These are phyloP conservation scores for Melanotus villosus DNA, from an alignment of 2,888 invertebrate genomes.

Conservation along the genomic window DNA sequence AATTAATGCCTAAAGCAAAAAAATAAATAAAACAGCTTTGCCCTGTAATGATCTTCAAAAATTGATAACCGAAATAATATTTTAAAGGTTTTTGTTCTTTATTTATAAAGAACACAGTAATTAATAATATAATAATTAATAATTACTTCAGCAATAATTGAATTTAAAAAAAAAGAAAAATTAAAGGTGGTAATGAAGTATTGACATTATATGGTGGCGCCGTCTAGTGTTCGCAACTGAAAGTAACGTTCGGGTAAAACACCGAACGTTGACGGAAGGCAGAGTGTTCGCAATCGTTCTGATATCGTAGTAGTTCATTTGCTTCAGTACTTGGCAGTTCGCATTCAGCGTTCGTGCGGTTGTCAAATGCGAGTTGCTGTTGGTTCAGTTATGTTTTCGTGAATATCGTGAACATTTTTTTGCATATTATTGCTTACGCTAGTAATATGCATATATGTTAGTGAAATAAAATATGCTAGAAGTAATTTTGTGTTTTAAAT, in stretches of 20 bases:
- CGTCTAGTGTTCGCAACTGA: neutral
- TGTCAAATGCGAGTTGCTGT: slow-evolving; percentile 61
- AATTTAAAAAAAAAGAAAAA: neutral
- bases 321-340: slow-evolving; percentile 64
- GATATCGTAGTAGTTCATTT: slow-evolving; percentile 50
- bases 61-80: no score
- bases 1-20: no score
- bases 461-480: slow-evolving; percentile 63
- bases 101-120: no score
- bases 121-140: no score
- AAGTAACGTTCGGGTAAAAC: no score
- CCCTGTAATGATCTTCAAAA: no score
- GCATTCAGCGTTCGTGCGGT: slow-evolving; percentile 62
- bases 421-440: slow-evolving; percentile 47
- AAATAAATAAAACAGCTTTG: no score
- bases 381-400: slow-evolving; percentile 62
- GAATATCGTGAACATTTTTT: slow-evolving; percentile 44
- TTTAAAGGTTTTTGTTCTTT: no score
- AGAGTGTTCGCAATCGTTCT: slow-evolving; percentile 39
- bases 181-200: neutral
- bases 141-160: no score
- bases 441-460: slow-evolving; percentile 49
- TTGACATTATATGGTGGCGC: slow-evolving; percentile 11
- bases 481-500: slow-evolving; percentile 63
- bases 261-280: no score